These are phyloP conservation scores for Austrofundulus limnaeus DNA, from an alignment of 2,113 vertebrate species.

Conservation along the genomic window DNA sequence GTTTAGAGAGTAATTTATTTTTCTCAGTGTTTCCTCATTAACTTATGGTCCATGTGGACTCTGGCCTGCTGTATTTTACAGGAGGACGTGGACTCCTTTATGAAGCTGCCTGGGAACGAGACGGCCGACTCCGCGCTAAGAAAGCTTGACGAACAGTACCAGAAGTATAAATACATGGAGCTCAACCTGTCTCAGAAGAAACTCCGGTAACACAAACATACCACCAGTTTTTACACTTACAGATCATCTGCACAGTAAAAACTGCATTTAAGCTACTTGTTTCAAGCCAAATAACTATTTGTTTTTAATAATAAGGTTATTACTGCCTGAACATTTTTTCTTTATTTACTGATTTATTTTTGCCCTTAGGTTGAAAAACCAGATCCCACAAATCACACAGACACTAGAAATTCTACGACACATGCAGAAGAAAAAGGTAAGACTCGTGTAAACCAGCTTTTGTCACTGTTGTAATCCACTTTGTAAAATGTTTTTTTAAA, in stretches of 20 bases:
- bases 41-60: neutral
- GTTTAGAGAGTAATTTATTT: too few relatives aligned
- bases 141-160: slow-evolving; percentile 95
- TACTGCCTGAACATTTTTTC: neutral
- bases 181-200: slow-evolving; percentile 97
- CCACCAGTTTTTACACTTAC: too few relatives aligned
- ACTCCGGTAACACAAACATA: slow-evolving; percentile 80
- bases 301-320: too few relatives aligned
- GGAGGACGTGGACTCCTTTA: slow-evolving; percentile 97
- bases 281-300: too few relatives aligned
- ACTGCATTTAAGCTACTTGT: too few relatives aligned
- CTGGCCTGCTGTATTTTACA: slow-evolving; percentile 49
- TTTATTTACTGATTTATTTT: slow-evolving; percentile 10
- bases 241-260: too few relatives aligned
- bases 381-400: slow-evolving; percentile 99
- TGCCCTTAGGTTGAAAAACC: slow-evolving; percentile 88
- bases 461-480: neutral
- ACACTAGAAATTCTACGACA: slow-evolving; percentile 97
- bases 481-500: too few relatives aligned
- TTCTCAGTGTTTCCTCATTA: neutral
- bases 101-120: slow-evolving; percentile 96
- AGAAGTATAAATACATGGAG: slow-evolving; percentile 99
- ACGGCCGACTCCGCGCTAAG: slow-evolving; percentile 90
- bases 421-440: slow-evolving; percentile 99
- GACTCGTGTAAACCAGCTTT: neutral